Base-by-base conservation (phyloP, 2,113 vertebrate genomes). In the Sapajus apella region DNA sequence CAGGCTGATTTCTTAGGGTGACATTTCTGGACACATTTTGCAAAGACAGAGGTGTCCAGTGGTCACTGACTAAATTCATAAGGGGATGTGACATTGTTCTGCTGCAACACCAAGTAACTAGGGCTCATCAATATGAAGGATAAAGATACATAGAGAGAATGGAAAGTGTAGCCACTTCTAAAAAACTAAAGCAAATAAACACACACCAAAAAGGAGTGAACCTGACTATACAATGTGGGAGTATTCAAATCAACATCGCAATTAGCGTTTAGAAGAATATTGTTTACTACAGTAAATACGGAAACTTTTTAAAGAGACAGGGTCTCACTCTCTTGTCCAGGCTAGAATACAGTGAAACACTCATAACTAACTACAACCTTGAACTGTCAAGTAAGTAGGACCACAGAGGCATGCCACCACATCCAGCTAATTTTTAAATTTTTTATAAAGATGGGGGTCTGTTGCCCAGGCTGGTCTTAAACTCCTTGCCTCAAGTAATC, bases 21-120 rank as follows among this genome's bases (percentile, higher is more conserved):
- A 50, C 13, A 58, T 47, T 95, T 95, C 18, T 76, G 84, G 50
- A 50, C 66, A 80, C 18, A 87, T 90, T 93, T 83, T 96, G 64
- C n/a, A 52, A 43, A 90, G 45, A 47, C n/a, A 83, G 73, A 89
- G 30, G 40, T 83, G 14, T 91, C 73, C 61, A 86, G 37, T 43
- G 32, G 76, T 87, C 82, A 47, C 35, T 84, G 55, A 94, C 32
- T 93, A 95, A 17, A 47, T n/a, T 91, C 76, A 45, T 66, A n/a
- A 86, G 52, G 56, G 79, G 80, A 76, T 3, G 64, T 52, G 56
- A 87, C 35, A 97, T 37, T 87, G 21, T 89, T 93, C 45, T 47
- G 37, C 35, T 75, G 13, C 55, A 95, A 32, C 70, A 72, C 75
- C 55, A 95, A 94, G 64, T 72, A 77, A 23, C n/a, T n/a, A 55